Evolutionary conservation across 2,797 vertebrate genomes (phyloP), one percentile per base, ranked within the genome.

Genomic region (Nyctalus aviator): DNA sequence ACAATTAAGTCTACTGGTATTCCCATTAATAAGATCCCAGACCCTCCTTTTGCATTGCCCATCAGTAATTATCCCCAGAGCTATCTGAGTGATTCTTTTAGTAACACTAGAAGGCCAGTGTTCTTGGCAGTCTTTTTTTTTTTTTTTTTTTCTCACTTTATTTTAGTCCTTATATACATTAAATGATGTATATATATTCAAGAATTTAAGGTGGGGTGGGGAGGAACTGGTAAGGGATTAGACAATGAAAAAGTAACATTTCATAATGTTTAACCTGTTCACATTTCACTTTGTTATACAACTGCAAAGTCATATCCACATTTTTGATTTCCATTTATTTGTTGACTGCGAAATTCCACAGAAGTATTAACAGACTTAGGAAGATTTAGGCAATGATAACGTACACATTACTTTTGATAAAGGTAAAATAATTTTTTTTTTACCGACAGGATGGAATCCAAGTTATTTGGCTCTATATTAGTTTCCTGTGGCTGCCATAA

Each of bases 201-300:
- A 62, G 90, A 76, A 84, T 72, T 83, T 94, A 53, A 90, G 27
- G 66, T 44, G 30, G 35, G 41, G 30, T 46, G 10, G 23, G 20
- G 32, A 59, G 18, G 57, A 91, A 69, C 30, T 64, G 18, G 12
- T 75, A 83, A 84, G 25, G 18, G 20, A 11, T 84, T 84, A 68
- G 30, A 57, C 35, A 62, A 32, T 88, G 32, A 71, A 50, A 66
- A 78, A 81, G 11, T 20, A 90, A 64, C 37, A 62, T 92, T 94
- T 92, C 71, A 44, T 75, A 73, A 75, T 25, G 81, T 44, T 41
- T 78, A 53, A 84, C 53, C 6, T 71, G 20, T 59, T 91, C 23
- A 66, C 18, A 55, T 86, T 94, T 90, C 41, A 50, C 88, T 72
- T 90, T 83, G 11, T 90, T 88, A 44, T 8, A 18, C 20, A 90